Evolutionary conservation across 2,888 invertebrate genomes (phyloP).

Genomic region (Chironomus tentans): DNA sequence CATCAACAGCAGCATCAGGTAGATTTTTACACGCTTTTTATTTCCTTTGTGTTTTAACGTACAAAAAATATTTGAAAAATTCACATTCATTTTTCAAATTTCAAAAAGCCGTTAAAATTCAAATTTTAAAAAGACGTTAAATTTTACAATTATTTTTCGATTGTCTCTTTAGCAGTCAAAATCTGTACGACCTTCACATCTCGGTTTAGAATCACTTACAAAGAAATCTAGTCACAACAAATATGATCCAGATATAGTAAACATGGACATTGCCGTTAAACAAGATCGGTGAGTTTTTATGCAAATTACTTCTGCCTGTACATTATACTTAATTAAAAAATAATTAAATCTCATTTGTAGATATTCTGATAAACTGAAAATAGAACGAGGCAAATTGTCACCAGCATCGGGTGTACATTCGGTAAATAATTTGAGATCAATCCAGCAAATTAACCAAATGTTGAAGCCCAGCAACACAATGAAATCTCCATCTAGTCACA

Average conservation of each 20-base stretch:
- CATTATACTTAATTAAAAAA: too few relatives aligned
- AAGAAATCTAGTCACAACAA: conserved; percentile 30
- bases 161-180: conserved; percentile 1
- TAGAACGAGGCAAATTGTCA: conserved; percentile 29
- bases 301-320: not conserved
- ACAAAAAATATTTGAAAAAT: too few relatives aligned
- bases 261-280: conserved; percentile 31
- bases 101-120: not conserved
- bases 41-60: too few relatives aligned
- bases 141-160: too few relatives aligned
- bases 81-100: too few relatives aligned
- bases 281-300: conserved; percentile 29
- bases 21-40: too few relatives aligned
- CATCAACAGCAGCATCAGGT: conserved; percentile 6
- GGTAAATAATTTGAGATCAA: conserved; percentile 21
- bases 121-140: not conserved
- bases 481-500: conserved; percentile 28
- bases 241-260: conserved; percentile 31
- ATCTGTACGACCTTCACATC: conserved; percentile 28
- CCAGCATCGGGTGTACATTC: conserved; percentile 23
- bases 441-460: conserved; percentile 29
- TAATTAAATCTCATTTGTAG: not conserved
- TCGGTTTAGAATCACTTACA: conserved; percentile 21
- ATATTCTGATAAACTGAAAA: conserved; percentile 31
- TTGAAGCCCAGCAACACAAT: conserved; percentile 27